A percentile compares a stretch with the other conserved stretches of the same genome.
Conservation (phyloP, 2,113 vertebrate species). For the Cygnus atratus region DNA sequence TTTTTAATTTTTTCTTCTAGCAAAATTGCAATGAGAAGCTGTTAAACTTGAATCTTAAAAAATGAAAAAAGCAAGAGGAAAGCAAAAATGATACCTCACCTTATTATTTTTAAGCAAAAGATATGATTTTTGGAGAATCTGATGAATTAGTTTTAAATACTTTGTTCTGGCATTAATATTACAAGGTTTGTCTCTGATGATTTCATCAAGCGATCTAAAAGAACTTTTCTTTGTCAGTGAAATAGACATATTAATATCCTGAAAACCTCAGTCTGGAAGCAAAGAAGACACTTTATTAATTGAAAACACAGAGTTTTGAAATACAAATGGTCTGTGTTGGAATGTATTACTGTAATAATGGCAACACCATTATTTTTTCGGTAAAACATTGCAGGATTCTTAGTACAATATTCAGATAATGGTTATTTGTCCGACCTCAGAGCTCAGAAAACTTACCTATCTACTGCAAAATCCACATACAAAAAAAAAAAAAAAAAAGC, state of each 20-base stretch:
- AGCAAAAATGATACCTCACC: neutral
- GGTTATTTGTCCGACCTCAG: neutral
- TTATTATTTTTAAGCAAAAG: neutral
- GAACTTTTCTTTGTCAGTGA: neutral
- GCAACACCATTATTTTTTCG: neutral
- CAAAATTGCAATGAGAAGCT: neutral
- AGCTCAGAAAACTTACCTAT: neutral
- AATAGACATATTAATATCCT: neutral
- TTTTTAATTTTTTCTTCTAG: neutral
- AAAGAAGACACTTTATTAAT: neutral
- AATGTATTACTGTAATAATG: neutral
- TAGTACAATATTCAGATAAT: neutral
- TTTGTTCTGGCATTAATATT: neutral
- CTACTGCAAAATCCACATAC: neutral
- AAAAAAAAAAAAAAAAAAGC: fast-evolving
- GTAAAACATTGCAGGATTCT: neutral
- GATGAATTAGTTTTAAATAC: neutral
- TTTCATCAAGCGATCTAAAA: neutral
- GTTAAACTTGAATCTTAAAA: neutral
- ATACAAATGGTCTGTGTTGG: neutral
- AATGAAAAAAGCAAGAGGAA: neutral
- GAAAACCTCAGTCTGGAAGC: neutral
- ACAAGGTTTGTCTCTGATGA: neutral
- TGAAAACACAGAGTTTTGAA: neutral
- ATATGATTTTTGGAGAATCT: neutral